These are phyloP conservation scores for Papilio elwesi DNA, from an alignment of 2,888 invertebrate genomes.

Conservation along the genomic window DNA sequence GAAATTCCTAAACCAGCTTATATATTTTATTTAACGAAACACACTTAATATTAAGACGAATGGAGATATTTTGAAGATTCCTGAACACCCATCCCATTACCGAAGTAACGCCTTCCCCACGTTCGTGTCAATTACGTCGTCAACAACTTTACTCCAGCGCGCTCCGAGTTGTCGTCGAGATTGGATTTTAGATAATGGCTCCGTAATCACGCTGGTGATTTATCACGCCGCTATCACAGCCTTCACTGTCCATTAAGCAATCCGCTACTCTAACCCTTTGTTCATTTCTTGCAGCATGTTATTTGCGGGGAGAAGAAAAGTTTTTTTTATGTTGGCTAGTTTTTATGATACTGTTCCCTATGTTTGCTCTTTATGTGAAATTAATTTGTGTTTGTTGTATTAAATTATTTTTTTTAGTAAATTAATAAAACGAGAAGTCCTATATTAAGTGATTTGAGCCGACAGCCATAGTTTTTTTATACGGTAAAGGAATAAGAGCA, in stretches of 20 bases:
- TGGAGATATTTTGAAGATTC: constrained; percentile 27
- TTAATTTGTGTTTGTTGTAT: too few relatives aligned
- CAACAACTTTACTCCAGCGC: constrained; percentile 65
- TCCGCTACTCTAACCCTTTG: constrained; percentile 77
- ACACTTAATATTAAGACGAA: constrained; percentile 6
- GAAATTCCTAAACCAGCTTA: too few relatives aligned
- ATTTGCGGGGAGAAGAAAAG: neutral
- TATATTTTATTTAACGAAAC: neutral
- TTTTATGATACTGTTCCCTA: neutral
- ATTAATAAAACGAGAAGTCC: too few relatives aligned
- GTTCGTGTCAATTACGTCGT: constrained; percentile 73
- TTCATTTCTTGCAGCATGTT: constrained; percentile 43
- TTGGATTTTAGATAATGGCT: constrained; percentile 83
- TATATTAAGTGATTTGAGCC: too few relatives aligned
- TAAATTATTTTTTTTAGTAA: too few relatives aligned
- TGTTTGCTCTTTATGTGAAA: neutral
- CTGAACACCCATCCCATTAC: constrained; percentile 39
- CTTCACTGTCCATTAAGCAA: constrained; percentile 85
- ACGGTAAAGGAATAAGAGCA: too few relatives aligned
- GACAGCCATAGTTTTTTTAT: too few relatives aligned
- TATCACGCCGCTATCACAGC: constrained; percentile 81
- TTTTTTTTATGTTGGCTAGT: neutral
- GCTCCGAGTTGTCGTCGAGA: constrained; percentile 70
- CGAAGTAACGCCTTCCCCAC: constrained; percentile 44
- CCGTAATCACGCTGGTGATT: constrained; percentile 81